Conservation (phyloP, 1,140 invertebrate species). For the Scaptomyza graminum region DNA sequence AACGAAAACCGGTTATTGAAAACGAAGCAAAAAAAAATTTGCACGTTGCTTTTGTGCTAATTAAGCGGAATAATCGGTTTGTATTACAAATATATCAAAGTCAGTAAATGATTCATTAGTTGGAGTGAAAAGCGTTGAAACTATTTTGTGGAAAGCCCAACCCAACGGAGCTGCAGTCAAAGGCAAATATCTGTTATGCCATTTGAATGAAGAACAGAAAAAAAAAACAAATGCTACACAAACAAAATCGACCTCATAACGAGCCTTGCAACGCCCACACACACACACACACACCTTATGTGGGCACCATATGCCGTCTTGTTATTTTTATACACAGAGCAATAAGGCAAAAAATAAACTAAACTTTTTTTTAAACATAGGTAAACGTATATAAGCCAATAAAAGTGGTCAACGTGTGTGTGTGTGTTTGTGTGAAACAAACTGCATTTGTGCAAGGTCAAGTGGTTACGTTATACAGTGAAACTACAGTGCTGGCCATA, state of each 20-base stretch:
- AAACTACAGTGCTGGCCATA: background rate
- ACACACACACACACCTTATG: conserved; percentile 31
- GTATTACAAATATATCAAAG: conserved; percentile 5
- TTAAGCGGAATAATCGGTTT: conserved; percentile 21
- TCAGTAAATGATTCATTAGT: conserved; percentile 15
- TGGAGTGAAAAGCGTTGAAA: background rate
- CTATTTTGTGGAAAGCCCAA: background rate
- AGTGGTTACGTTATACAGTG: conserved; percentile 58
- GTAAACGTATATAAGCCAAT: conserved; percentile 41
- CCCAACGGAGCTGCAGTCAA: too few species aligned
- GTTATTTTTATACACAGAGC: conserved; percentile 73
- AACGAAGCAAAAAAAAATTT: too few species aligned
- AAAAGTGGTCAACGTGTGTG: conserved; percentile 28
- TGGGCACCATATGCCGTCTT: conserved; percentile 44
- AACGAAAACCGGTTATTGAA: background rate
- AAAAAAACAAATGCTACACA: too few species aligned
- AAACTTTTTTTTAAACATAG: conserved; percentile 20
- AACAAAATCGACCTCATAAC: conserved; percentile 69
- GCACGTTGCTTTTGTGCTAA: conserved; percentile 1
- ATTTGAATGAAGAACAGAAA: too few species aligned
- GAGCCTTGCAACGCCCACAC: conserved; percentile 57
- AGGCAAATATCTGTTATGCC: too few species aligned
- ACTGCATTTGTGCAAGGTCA: conserved; percentile 70
- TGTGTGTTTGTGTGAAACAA: conserved; percentile 38
- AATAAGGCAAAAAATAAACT: conserved; percentile 19